These are phyloP conservation scores for Butorides virescens DNA, from an alignment of 2,113 vertebrate species.

Conservation along the genomic window DNA sequence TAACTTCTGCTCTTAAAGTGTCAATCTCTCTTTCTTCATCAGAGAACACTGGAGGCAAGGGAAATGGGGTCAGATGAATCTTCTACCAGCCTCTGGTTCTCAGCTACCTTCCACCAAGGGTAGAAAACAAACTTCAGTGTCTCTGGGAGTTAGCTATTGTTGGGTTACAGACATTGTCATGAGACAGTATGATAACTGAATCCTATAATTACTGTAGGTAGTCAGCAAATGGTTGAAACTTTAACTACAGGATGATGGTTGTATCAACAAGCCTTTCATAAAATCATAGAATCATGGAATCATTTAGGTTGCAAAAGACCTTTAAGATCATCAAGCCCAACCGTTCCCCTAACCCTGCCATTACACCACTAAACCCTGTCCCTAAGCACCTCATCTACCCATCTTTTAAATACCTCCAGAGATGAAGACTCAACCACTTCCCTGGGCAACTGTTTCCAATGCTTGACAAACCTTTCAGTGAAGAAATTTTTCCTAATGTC, in stretches of 20 bases:
- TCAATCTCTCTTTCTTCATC: background rate
- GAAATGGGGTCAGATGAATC: background rate
- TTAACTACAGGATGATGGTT: background rate
- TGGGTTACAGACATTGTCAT: background rate
- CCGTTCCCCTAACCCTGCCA: too few species aligned
- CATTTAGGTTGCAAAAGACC: too few species aligned
- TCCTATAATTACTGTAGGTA: background rate
- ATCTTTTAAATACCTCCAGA: too few species aligned
- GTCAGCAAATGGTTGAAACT: background rate
- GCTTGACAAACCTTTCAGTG: too few species aligned
- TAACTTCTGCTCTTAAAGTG: background rate
- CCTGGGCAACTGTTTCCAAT: too few species aligned
- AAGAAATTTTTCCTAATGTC: too few species aligned
- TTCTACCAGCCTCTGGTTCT: background rate
- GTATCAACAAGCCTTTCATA: background rate
- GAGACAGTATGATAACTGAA: background rate
- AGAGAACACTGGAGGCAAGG: accelerated
- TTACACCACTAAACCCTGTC: too few species aligned
- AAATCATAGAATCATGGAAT: too few species aligned
- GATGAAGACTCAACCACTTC: too few species aligned
- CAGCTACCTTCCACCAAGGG: background rate
- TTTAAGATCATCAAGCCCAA: too few species aligned
- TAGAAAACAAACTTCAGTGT: background rate
- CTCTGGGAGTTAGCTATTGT: background rate
- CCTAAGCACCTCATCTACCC: too few species aligned